Evolutionary conservation across 2,797 vertebrate species (phyloP).

Genomic region (Poeciliopsis presidionis): DNA sequence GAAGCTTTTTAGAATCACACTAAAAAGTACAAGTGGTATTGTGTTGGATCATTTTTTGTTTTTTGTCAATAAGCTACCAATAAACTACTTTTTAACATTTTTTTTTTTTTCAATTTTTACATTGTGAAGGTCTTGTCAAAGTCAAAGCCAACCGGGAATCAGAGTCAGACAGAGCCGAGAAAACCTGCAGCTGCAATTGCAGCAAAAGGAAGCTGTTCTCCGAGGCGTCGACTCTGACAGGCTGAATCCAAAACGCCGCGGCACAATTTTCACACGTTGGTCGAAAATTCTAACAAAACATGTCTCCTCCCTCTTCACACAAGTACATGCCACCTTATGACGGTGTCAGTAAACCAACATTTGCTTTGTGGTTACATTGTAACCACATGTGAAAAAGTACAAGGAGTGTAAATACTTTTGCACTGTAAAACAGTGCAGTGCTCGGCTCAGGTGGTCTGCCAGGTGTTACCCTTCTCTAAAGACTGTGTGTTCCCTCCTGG

Average conservation of each 20-base stretch:
- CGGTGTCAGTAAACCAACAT: not conserved
- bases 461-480: constrained; percentile 65
- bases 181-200: not conserved
- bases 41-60: no score
- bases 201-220: not conserved
- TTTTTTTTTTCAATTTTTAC: no score
- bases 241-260: not conserved
- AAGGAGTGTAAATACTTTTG: not conserved
- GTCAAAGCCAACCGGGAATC: not conserved
- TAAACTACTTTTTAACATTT: no score
- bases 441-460: constrained; percentile 43
- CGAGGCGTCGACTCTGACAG: not conserved
- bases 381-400: not conserved
- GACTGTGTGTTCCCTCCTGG: constrained; percentile 61
- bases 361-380: not conserved
- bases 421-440: constrained; percentile 1
- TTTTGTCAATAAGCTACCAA: no score
- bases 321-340: not conserved
- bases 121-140: not conserved
- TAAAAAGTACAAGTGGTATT: no score
- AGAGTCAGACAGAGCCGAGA: no score
- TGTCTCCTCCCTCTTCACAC: not conserved
- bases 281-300: not conserved
- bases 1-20: no score
- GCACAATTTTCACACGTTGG: not conserved